Base-by-base conservation (phyloP, 2,888 invertebrate genomes). In the Pseudococcus jackbeardsleyi region DNA sequence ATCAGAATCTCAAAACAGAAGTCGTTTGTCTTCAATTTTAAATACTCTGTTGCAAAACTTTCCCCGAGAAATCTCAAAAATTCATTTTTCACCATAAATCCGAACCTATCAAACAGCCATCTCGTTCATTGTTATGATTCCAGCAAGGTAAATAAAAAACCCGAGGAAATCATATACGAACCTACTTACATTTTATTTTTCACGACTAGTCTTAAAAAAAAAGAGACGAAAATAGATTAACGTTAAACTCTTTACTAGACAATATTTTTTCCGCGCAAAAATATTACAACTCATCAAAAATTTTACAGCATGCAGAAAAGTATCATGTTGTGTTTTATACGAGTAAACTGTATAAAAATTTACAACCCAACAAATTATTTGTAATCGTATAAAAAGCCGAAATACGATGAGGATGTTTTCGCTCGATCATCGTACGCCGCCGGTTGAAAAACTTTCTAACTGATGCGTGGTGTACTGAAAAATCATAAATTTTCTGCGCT, bases 291-390 rank as follows among this genome's bases (percentile, higher is more conserved):
- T 4, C 26, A 68, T 68, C 68, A 68, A 68, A 68, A 26, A 26
- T 68, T 68, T 68, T 68, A 68, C 68, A 7, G 19, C 68, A 68
- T 68, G 68, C 68, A 68, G 68, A 26, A 68, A 68, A 68, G 68
- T 68, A 68, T 26, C 68, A 68, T 9, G 68, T 68, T 68, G 68
- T 68, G 22, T 68, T 68, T 68, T 26, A 68, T 68, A n/a, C n/a
- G n/a, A n/a, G n/a, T n/a, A 68, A 26, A 26, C 68, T 68, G 26
- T 68, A 42, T 42, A 68, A 68, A 68, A 68, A 68, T 26, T 68
- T 68, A 68, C 68, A 68, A 68, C 68, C 68, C 68, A 11, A 68
- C 68, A 68, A 68, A 68, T 68, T 68, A 68, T 68, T 68, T 26
- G 26, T 68, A 68, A 68, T 68, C 68, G 4, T 68, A 68, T 68